These are phyloP conservation scores for Camponotus fellah DNA, from an alignment of 2,888 invertebrate species.

Conservation along the genomic window DNA sequence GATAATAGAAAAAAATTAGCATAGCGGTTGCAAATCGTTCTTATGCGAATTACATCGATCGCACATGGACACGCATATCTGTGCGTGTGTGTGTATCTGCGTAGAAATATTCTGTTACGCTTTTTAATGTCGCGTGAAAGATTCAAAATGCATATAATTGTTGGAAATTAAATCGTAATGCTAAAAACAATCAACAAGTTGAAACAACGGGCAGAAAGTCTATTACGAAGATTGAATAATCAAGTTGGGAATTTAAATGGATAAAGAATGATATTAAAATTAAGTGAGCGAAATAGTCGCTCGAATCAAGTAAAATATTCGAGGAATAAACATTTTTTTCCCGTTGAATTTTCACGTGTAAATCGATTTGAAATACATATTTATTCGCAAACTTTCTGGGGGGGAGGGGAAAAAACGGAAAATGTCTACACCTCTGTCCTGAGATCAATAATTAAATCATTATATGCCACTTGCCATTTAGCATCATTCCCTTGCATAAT, in stretches of 20 bases:
- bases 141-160: not conserved
- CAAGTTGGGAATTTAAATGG: not conserved
- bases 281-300: not conserved
- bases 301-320: not conserved
- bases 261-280: not conserved
- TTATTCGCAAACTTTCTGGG: not conserved
- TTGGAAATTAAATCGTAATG: not conserved
- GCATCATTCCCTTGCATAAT: not conserved
- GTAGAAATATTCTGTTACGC: not conserved
- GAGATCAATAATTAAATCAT: not conserved
- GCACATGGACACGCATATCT: not conserved
- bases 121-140: not conserved
- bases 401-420: not conserved
- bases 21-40: not conserved
- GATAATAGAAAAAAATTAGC: constrained; percentile 28
- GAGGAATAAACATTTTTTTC: not conserved
- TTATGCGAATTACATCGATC: not conserved
- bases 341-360: not conserved
- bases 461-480: not conserved
- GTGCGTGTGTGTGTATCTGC: not conserved
- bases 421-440: not conserved
- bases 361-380: constrained; percentile 8
- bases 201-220: not conserved
- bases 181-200: not conserved
- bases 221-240: not conserved